These are phyloP conservation scores for Baryphthengus martii DNA, from an alignment of 2,113 vertebrate genomes.

Conservation along the genomic window DNA sequence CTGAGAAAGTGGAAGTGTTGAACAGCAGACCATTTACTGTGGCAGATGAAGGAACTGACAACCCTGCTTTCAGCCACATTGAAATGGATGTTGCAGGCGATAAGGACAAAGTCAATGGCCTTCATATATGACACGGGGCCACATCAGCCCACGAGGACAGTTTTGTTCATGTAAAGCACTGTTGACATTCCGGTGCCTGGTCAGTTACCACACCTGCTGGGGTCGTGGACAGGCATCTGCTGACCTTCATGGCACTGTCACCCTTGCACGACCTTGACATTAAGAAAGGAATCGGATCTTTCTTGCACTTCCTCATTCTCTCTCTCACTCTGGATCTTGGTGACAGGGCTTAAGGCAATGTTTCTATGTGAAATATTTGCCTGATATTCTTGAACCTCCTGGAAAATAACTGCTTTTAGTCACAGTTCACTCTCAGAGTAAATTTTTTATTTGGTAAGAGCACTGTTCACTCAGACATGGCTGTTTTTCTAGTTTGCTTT, in stretches of 20 bases:
- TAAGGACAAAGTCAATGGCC: conserved; percentile 47
- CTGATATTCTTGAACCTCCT: background rate
- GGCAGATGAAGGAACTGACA: conserved; percentile 67
- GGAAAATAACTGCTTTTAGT: conserved; percentile 6
- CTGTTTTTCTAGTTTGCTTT: background rate
- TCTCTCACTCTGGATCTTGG: background rate
- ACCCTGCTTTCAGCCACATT: conserved; percentile 75
- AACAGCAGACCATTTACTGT: conserved; percentile 2
- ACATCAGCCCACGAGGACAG: background rate
- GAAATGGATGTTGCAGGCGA: conserved; percentile 67
- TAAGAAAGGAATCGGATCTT: conserved; percentile 28
- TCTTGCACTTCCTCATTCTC: background rate
- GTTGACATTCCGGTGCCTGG: background rate
- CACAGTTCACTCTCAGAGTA: background rate
- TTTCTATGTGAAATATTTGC: background rate
- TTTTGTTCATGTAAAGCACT: background rate
- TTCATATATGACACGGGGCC: conserved; percentile 38
- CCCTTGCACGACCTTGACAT: background rate
- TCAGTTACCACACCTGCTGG: background rate
- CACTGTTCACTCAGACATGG: background rate
- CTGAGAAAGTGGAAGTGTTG: conserved; percentile 58
- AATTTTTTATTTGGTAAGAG: background rate
- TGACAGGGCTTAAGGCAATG: background rate
- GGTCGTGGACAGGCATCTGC: background rate
- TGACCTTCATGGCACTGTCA: background rate